Evolutionary conservation across 2,113 vertebrate species (phyloP), one percentile per base, ranked within the genome.

Genomic region (Eublepharis macularius): DNA sequence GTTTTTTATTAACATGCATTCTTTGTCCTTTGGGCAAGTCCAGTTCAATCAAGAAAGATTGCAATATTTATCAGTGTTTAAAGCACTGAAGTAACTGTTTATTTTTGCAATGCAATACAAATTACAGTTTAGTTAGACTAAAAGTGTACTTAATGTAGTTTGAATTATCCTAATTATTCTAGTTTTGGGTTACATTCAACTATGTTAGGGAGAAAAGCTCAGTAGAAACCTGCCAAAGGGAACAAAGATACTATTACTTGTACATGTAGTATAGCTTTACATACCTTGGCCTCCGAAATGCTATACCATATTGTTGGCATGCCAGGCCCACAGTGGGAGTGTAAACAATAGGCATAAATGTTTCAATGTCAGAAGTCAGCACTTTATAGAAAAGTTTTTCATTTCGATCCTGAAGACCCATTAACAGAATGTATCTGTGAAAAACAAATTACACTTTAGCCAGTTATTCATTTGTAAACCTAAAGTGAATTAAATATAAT

Each of bases 311-410:
- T 8, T 97, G 97, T 65, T 99, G 98, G 93, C 99, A 99, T 87
- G 98, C 99, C 90, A 98, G 95, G 65, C 99, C 99, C 86, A 99
- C 98, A 0, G 97, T 99, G 79, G 98, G 98, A 69, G 98, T 99
- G 95, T 99, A 99, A 86, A 99, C 98, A 89, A 99, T 97, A 74
- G 99, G 99, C 99, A 99, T 98, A 92, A 99, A 99, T 92, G 93
- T 97, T 84, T 99, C 98, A 26, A 99, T 95, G 92, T 99, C 97
- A 86, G 98, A 99, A 65, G 93, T 90, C 47, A 99, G 94, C 72
- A 98, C 96, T 88, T 97, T 97, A 81, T 99, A 99, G 94, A 99
- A 99, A 34, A 99, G 98, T 91, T 99, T 99, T 95, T 99, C 98
- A 39, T 98, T 99, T 90, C 95, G 96, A 91, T 99, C 98, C 95